phyloP scores from a whole-genome alignment of 1,140 invertebrate species.

The honey bee (Apis mellifera) region DNA sequence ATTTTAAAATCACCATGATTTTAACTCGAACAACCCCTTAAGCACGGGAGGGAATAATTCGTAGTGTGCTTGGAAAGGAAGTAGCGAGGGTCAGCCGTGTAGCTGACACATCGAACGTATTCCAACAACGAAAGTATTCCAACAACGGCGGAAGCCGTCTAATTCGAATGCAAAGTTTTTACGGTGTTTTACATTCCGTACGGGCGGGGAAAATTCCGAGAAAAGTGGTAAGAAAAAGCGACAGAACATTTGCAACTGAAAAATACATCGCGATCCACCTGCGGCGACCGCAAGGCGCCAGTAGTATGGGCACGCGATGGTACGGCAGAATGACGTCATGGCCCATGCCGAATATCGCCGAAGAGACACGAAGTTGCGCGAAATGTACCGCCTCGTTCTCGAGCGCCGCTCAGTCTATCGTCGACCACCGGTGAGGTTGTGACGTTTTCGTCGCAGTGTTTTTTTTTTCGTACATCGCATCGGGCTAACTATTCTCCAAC shows the following conservation, averaged over 20 bases:
- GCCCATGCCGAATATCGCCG: conserved; percentile 51
- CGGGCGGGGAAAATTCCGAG: neutral
- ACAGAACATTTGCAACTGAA: conserved; percentile 36
- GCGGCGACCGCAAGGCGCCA: conserved; percentile 70
- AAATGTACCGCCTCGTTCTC: conserved; percentile 39
- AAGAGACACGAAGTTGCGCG: conserved; percentile 43
- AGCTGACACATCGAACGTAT: neutral
- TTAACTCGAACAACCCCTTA: neutral
- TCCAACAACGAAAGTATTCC: neutral
- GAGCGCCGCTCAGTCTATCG: conserved; percentile 70
- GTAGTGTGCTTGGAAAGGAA: neutral
- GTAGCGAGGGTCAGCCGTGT: neutral
- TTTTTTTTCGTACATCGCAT: neutral
- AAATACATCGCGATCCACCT: conserved; percentile 64
- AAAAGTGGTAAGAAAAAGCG: conserved; percentile 8
- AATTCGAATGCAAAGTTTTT: neutral
- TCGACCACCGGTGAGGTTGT: conserved; percentile 61
- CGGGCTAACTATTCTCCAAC: neutral
- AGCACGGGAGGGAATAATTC: neutral
- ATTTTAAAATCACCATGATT: neutral
- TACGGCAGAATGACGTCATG: conserved; percentile 72
- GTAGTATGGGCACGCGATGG: conserved; percentile 80
- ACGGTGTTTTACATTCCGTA: neutral
- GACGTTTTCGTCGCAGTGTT: conserved; percentile 10
- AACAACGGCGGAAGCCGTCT: neutral